phyloP scores from a whole-genome alignment of 2,888 invertebrate genomes.

The Hemistola chrysoprasaria region DNA sequence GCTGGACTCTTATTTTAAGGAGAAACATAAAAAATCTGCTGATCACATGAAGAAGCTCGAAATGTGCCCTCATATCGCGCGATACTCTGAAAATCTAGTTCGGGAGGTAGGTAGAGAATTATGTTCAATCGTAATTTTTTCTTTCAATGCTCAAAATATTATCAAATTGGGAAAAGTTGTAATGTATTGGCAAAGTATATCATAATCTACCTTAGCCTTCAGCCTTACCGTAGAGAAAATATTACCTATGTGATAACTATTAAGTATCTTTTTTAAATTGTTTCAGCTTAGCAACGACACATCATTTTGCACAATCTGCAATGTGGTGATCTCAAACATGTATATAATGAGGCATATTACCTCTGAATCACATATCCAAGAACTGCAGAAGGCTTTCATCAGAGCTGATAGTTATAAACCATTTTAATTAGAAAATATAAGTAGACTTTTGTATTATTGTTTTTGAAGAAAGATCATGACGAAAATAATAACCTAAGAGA shows the following conservation, averaged over 20 bases:
- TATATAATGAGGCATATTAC: slow-evolving; percentile 43
- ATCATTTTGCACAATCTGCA: slow-evolving; percentile 59
- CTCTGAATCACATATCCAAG: slow-evolving; percentile 38
- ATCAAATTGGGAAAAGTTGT: too few species aligned
- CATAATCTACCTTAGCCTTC: too few species aligned
- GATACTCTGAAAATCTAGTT: slow-evolving; percentile 50
- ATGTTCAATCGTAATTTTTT: neutral
- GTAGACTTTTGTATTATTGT: too few species aligned
- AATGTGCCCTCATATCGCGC: slow-evolving; percentile 47
- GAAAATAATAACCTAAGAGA: too few species aligned
- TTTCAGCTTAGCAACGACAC: slow-evolving; percentile 42
- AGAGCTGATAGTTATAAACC: slow-evolving; percentile 38
- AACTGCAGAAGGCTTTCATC: slow-evolving; percentile 39
- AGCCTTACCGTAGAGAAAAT: too few species aligned
- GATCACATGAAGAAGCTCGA: slow-evolving; percentile 43
- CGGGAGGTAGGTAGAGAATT: slow-evolving; percentile 44
- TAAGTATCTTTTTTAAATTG: neutral
- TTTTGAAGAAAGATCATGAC: too few species aligned
- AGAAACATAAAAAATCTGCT: slow-evolving; percentile 41
- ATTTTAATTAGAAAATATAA: neutral
- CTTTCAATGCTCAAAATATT: too few species aligned
- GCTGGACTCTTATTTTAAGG: slow-evolving; percentile 39
- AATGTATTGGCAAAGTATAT: too few species aligned
- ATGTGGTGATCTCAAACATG: slow-evolving; percentile 37
- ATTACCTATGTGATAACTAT: too few species aligned